Conservation (phyloP, 2,888 invertebrate species). For the Hedychridium roseum region DNA sequence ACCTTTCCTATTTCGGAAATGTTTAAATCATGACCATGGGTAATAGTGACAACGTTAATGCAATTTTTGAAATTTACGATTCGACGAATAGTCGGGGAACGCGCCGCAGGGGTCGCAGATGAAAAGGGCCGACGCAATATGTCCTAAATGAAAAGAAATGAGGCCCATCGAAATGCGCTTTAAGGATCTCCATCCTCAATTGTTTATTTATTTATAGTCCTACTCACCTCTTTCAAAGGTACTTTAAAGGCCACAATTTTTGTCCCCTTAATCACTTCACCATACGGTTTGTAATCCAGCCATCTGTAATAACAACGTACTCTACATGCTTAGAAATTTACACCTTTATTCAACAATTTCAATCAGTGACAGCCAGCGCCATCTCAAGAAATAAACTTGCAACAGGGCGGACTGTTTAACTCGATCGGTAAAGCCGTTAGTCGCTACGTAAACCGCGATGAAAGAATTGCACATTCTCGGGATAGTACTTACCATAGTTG, state of each 20-base stretch:
- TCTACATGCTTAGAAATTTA: not conserved
- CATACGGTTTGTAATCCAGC: conserved; percentile 71
- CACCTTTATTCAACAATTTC: not conserved
- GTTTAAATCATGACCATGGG: conserved; percentile 6
- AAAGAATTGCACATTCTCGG: not conserved
- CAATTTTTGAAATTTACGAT: conserved; percentile 19
- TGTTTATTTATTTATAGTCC: not conserved
- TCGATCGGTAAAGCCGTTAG: conserved; percentile 1
- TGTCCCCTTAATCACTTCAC: conserved; percentile 73
- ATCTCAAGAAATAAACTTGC: not conserved
- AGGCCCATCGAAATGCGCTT: not conserved
- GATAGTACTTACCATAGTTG: not conserved
- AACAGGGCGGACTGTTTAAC: not conserved
- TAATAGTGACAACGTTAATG: conserved; percentile 11
- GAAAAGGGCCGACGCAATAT: conserved; percentile 21
- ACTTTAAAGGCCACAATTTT: conserved; percentile 80
- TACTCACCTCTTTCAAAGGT: conserved; percentile 69
- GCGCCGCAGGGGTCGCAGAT: conserved; percentile 24
- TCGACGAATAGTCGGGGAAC: conserved; percentile 17
- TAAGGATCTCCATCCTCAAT: not conserved
- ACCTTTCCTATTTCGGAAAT: too few species aligned
- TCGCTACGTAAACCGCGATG: not conserved
- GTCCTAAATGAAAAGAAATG: not conserved
- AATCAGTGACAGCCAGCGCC: not conserved
- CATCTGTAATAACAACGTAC: conserved; percentile 70